Evolutionary conservation across 2,888 invertebrate species (phyloP), one percentile per base, ranked within the genome.

Genomic region (Crepidodera aurea): DNA sequence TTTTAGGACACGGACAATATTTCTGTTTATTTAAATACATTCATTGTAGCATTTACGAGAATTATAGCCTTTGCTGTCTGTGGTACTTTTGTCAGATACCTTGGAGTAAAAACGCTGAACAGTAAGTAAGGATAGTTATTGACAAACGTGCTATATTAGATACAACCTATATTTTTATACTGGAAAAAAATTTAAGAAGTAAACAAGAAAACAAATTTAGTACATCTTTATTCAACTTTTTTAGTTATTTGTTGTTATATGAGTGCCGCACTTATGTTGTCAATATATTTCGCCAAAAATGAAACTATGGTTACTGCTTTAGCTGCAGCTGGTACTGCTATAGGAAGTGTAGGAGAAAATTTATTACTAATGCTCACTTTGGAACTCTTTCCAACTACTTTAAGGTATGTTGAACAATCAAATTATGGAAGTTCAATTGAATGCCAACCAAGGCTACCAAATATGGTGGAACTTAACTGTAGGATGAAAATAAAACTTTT

Each of bases 381-480:
- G 0, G 86, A 88, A 59, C 73, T 89, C 40, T 89, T 90, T 64
- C 90, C 89, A 0, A 89, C 90, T 0, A 84, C 86, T 1, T 78
- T 89, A 18, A 85, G 89, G 89, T 88, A 75, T n/a, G n/a, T n/a
- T n/a, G n/a, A n/a, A n/a, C n/a, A n/a, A n/a, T n/a, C n/a, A n/a
- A n/a, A n/a, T n/a, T n/a, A n/a, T n/a, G n/a, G n/a, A n/a, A n/a
- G n/a, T n/a, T n/a, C n/a, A n/a, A n/a, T n/a, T n/a, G n/a, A n/a
- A n/a, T n/a, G n/a, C n/a, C n/a, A n/a, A n/a, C n/a, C n/a, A n/a
- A n/a, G n/a, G n/a, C n/a, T n/a, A n/a, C n/a, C n/a, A n/a, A n/a
- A n/a, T n/a, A n/a, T n/a, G n/a, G n/a, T n/a, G n/a, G n/a, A n/a
- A n/a, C n/a, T n/a, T n/a, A n/a, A n/a, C n/a, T n/a, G n/a, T n/a